Base-by-base conservation (phyloP, 2,888 invertebrate species). In the Cerastis leucographa region DNA sequence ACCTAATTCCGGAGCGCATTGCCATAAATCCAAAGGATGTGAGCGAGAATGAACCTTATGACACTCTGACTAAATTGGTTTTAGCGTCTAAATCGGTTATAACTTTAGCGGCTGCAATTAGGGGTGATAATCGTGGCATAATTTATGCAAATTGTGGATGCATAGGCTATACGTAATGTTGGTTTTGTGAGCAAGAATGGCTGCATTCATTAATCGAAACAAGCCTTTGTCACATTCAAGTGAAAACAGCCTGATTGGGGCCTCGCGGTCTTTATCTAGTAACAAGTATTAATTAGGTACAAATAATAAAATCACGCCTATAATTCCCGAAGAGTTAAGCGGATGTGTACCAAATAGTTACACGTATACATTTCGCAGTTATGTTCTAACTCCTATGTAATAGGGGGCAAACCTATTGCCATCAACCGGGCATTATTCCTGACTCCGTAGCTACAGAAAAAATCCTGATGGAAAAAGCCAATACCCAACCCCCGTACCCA, bases 81-180 rank as follows among this genome's bases (percentile, higher is more conserved):
- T 79, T 64, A 44, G 22, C 17, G 29, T 72, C 73, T 74, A 71
- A 82, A 76, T 64, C 79, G 72, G 77, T 78, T 75, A 86, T 85
- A 86, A 80, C 82, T 81, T 86, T 86, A 79, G 83, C 87, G 82
- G 88, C 86, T 80, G 81, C 89, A 91, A 92, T 92, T 91, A 92
- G 89, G 87, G 87, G 81, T 87, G 90, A 91, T 94, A 92, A 92
- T 92, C 87, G 90, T 83, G 88, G 88, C 89, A 90, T 92, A 92
- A 93, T 93, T 91, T 92, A 94, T 94, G 92, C 88, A 91, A 93
- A 94, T 93, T 89, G 79, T 81, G 83, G 87, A 83, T 89, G 88
- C 87, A 88, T 88, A 89, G 84, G 84, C 81, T 86, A 64, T 61
- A 61, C 12, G 40, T 73, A 22, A 56, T 65, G 54, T 42, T 35